Percentiles rank a stretch among this genome's conserved stretches.
Evolutionary conservation across 2,797 vertebrate species (phyloP).

Genomic region (Dromococcyx pavoninus): DNA sequence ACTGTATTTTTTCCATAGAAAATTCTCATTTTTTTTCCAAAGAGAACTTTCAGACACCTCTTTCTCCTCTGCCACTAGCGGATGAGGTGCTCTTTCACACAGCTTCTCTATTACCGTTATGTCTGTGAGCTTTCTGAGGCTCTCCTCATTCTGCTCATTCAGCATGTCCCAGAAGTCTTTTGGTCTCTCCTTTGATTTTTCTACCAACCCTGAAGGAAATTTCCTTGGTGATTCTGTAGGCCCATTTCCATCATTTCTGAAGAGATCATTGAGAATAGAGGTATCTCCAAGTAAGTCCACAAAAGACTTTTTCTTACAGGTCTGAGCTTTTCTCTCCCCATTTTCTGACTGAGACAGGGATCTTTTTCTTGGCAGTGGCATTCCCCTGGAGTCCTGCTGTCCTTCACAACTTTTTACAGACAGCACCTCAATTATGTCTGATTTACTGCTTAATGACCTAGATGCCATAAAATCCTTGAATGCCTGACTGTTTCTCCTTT

Average conservation of each 20-base stretch:
- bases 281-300: conserved; percentile 90
- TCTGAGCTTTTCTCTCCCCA: conserved; percentile 35
- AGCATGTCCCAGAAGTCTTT: conserved; percentile 98
- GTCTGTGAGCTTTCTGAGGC: conserved; percentile 87
- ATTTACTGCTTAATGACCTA: conserved; percentile 35
- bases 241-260: conserved; percentile 75
- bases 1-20: conserved; percentile 87
- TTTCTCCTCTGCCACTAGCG: conserved; percentile 42
- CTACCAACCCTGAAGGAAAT: conserved; percentile 19
- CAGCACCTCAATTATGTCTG: conserved; percentile 35
- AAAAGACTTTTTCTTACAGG: conserved; percentile 64
- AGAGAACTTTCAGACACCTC: conserved; percentile 74
- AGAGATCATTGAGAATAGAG: conserved; percentile 88
- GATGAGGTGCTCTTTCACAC: conserved; percentile 75
- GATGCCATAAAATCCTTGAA: conserved; percentile 21
- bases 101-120: conserved; percentile 84
- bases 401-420: conserved; percentile 17
- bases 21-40: conserved; percentile 93
- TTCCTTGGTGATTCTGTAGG: conserved; percentile 22
- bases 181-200: conserved; percentile 74
- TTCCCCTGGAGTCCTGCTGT: conserved; percentile 19
- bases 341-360: conserved; percentile 43
- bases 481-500: conserved; percentile 12
- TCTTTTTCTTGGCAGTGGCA: conserved; percentile 19
- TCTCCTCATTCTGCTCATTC: conserved; percentile 88